A percentile compares a stretch with the other conserved stretches of the same genome.
These are phyloP conservation scores for Prietella phreatophila DNA, from an alignment of 2,113 vertebrate species.

Conservation along the genomic window DNA sequence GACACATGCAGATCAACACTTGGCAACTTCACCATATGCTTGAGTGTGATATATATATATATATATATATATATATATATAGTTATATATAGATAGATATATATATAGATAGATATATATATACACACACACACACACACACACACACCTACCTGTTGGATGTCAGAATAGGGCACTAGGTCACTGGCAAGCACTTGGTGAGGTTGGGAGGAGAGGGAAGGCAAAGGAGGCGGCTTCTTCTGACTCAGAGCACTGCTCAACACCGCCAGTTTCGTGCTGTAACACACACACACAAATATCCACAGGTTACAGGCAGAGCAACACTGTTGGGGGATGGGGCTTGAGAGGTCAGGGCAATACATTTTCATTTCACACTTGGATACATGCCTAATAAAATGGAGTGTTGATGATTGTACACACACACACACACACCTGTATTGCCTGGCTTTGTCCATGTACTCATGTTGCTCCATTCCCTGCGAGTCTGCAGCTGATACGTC, in stretches of 20 bases:
- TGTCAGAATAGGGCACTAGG: constrained; percentile 84
- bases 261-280: constrained; percentile 84
- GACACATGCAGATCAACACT: background rate
- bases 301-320: background rate
- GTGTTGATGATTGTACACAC: background rate
- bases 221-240: constrained; percentile 84
- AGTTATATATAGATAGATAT: too few species aligned
- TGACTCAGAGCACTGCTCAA: constrained; percentile 83
- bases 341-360: background rate
- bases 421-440: constrained; percentile 84
- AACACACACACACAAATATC: constrained; percentile 10
- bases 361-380: background rate
- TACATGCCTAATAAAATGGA: background rate
- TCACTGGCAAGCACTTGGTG: constrained; percentile 95
- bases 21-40: background rate
- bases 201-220: constrained; percentile 88
- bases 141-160: constrained; percentile 79
- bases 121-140: too few species aligned
- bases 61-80: background rate
- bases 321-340: background rate
- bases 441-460: constrained; percentile 95
- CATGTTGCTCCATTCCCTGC: constrained; percentile 95
- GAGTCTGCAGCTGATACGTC: constrained; percentile 94
- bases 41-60: background rate
- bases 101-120: too few species aligned